These are phyloP conservation scores for Parotocinclus haroldoi DNA, from an alignment of 2,797 vertebrate species.

Conservation along the genomic window DNA sequence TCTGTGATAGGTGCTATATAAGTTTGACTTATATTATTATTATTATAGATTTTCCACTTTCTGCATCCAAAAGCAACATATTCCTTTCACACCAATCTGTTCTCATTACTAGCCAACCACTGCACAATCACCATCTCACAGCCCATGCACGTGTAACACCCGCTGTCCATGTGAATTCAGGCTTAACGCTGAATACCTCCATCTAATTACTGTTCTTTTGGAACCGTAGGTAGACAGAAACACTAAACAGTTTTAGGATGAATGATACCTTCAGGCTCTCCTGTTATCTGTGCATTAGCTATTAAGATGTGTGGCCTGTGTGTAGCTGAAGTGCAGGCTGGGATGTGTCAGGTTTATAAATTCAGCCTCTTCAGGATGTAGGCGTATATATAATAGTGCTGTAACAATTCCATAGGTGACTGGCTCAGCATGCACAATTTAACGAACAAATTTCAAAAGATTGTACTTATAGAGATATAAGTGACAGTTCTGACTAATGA, in stretches of 20 bases:
- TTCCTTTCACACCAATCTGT: neutral
- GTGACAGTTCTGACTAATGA: no score
- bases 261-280: neutral
- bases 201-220: neutral
- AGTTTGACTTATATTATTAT: no score
- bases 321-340: neutral
- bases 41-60: conserved; percentile 51
- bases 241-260: neutral
- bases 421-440: no score
- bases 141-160: neutral
- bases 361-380: neutral
- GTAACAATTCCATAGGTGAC: no score
- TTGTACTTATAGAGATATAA: no score
- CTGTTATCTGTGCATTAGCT: neutral
- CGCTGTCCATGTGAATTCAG: neutral
- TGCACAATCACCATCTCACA: neutral
- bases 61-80: conserved; percentile 19
- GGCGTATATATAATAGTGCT: neutral
- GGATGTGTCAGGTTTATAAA: conserved; percentile 1
- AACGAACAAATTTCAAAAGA: no score
- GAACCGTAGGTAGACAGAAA: neutral
- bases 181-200: conserved; percentile 1
- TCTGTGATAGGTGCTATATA: no score
- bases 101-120: neutral
- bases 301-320: neutral